Evolutionary conservation across 2,888 invertebrate species (phyloP).

Genomic region (Margaritifera margaritifera): DNA sequence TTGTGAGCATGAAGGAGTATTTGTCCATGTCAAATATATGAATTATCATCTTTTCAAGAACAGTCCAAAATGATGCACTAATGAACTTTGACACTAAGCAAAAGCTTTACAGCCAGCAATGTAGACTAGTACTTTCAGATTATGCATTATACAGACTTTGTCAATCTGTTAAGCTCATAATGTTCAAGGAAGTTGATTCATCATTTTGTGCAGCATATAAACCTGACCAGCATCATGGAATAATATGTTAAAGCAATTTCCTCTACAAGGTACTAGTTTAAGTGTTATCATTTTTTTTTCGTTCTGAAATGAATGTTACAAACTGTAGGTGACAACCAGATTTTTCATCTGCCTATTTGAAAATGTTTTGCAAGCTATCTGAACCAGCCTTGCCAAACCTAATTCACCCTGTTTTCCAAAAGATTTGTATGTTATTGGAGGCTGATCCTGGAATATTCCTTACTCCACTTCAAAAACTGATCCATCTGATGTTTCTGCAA

Average conservation of each 20-base stretch:
- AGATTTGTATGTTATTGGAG: slow-evolving; percentile 4
- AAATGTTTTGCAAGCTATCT: slow-evolving; percentile 13
- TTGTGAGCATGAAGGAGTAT: slow-evolving; percentile 16
- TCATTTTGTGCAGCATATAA: slow-evolving; percentile 12
- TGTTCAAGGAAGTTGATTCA: slow-evolving; percentile 9
- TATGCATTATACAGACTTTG: slow-evolving; percentile 4
- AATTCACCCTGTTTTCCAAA: slow-evolving; percentile 5
- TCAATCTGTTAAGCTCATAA: slow-evolving; percentile 8
- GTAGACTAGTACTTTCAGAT: too few species aligned
- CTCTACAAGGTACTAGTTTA: slow-evolving; percentile 13
- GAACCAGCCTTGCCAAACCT: slow-evolving; percentile 17
- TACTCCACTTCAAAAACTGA: slow-evolving; percentile 12
- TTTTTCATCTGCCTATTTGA: slow-evolving; percentile 13
- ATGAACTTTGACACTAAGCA: neutral
- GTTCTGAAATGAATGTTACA: slow-evolving; percentile 11
- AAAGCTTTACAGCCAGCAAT: too few species aligned
- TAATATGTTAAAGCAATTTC: slow-evolving; percentile 16
- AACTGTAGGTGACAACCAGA: slow-evolving; percentile 17
- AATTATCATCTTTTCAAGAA: slow-evolving; percentile 16
- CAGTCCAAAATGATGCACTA: slow-evolving; percentile 19
- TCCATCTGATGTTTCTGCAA: slow-evolving; percentile 21
- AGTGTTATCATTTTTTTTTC: slow-evolving; percentile 13
- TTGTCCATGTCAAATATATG: slow-evolving; percentile 18
- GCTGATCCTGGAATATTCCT: neutral
- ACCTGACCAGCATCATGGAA: slow-evolving; percentile 21